Evolutionary conservation across 2,113 vertebrate species (phyloP).

Genomic region (Myanophis thanlyinensis): DNA sequence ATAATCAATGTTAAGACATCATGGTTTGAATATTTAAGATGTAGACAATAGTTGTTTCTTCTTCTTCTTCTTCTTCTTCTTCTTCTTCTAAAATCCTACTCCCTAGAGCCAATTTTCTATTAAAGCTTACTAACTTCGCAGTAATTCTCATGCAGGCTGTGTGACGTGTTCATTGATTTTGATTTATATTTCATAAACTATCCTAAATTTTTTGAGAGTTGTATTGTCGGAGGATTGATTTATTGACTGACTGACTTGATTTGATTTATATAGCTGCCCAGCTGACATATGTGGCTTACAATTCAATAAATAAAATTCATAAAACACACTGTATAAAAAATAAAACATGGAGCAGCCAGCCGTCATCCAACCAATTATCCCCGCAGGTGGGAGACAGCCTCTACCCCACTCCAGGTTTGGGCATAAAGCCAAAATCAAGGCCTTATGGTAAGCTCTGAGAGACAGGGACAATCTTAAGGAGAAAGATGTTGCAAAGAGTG

Average conservation of each 20-base stretch:
- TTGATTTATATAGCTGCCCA: not conserved
- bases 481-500: not conserved
- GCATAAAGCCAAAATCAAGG: not conserved
- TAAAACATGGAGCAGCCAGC: not conserved
- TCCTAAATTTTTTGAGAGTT: conserved; percentile 55
- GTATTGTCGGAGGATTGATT: not conserved
- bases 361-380: not conserved
- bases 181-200: conserved; percentile 61
- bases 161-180: conserved; percentile 58
- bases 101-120: conserved; percentile 63
- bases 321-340: not conserved
- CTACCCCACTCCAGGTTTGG: not conserved
- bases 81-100: conserved; percentile 67
- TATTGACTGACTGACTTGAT: not conserved
- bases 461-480: not conserved
- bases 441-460: not conserved
- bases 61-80: conserved; percentile 27
- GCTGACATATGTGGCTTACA: not conserved
- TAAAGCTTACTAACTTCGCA: conserved; percentile 59
- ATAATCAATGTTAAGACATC: conserved; percentile 55
- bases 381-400: not conserved
- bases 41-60: conserved; percentile 54
- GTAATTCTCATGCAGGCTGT: conserved; percentile 63
- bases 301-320: not conserved
- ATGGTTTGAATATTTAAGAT: conserved; percentile 64